These are phyloP conservation scores for Diadegma fenestrale DNA, from an alignment of 2,888 invertebrate genomes.

Conservation along the genomic window DNA sequence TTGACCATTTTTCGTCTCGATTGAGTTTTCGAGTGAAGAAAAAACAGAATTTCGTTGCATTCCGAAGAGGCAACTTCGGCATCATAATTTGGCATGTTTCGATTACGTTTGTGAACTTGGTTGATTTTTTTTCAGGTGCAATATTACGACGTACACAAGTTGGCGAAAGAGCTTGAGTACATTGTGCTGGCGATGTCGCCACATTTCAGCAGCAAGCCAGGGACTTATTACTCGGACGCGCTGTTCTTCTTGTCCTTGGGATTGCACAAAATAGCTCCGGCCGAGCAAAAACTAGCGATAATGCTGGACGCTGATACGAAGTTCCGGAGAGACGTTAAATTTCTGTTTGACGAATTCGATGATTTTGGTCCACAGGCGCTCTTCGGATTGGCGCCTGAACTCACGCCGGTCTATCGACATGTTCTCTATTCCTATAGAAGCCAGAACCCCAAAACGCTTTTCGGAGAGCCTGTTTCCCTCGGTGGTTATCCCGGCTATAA, in stretches of 20 bases:
- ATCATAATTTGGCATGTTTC: not conserved
- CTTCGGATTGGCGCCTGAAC: conserved; percentile 90
- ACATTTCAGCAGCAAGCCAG: conserved; percentile 90
- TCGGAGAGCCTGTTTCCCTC: conserved; percentile 86
- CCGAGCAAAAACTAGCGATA: conserved; percentile 87
- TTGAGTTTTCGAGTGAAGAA: too few relatives aligned
- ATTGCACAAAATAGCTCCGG: conserved; percentile 89
- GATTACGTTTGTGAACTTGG: not conserved
- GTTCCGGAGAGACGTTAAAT: conserved; percentile 89
- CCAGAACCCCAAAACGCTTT: conserved; percentile 87
- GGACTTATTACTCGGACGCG: conserved; percentile 92
- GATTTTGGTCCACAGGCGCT: conserved; percentile 88
- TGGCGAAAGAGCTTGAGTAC: conserved; percentile 87
- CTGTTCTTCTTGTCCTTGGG: conserved; percentile 92
- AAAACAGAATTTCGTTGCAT: too few relatives aligned
- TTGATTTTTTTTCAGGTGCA: conserved; percentile 83
- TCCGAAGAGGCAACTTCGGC: too few relatives aligned
- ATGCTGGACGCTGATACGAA: conserved; percentile 93
- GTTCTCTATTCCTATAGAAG: conserved; percentile 89
- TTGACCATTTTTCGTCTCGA: too few relatives aligned
- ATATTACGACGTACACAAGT: conserved; percentile 88
- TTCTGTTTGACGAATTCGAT: conserved; percentile 89
- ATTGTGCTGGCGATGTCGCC: conserved; percentile 89
- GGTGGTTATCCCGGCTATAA: conserved; percentile 91
- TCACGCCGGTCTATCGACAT: conserved; percentile 92